Percentiles rank a stretch among this genome's conserved stretches.
Conservation (phyloP, 92 coral and sea anemone genomes). For the Bergia sp. region DNA sequence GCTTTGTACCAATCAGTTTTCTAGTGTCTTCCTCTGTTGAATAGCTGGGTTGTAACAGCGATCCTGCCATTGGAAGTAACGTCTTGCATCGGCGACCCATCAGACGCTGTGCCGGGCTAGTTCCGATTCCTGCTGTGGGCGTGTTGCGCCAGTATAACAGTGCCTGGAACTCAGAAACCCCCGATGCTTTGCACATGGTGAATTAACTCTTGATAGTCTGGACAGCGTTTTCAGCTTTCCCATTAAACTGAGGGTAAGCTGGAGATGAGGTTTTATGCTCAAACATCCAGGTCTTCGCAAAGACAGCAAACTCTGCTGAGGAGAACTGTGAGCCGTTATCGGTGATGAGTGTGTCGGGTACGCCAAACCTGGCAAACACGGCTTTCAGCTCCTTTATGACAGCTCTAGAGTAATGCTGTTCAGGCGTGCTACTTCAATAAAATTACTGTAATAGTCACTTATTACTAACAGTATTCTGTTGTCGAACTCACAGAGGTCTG, state of each 20-base stretch:
- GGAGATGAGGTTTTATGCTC: slow-evolving; percentile 25
- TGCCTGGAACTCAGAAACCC: too few species aligned
- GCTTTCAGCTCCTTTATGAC: slow-evolving; percentile 19
- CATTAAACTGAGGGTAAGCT: not conserved
- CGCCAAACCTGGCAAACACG: slow-evolving; percentile 10
- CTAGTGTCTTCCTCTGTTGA: too few species aligned
- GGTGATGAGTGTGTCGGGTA: not conserved
- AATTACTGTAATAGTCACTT: not conserved
- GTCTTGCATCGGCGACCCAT: too few species aligned
- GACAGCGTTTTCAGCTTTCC: slow-evolving; percentile 25
- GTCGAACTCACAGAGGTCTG: not conserved
- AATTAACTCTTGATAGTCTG: slow-evolving; percentile 8
- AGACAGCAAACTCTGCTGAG: slow-evolving; percentile 24
- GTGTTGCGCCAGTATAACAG: too few species aligned
- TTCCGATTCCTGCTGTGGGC: too few species aligned
- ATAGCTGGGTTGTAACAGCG: too few species aligned
- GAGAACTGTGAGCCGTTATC: slow-evolving; percentile 20
- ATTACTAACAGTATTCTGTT: not conserved
- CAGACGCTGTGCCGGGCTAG: too few species aligned
- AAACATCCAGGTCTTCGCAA: slow-evolving; percentile 20
- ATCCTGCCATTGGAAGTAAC: too few species aligned
- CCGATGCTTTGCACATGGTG: not conserved
- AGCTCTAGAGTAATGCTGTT: not conserved
- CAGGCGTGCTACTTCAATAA: slow-evolving; percentile 1
- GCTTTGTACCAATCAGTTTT: too few species aligned